These are phyloP conservation scores for Julus scandinavius DNA, from an alignment of 2,888 invertebrate species.

Conservation along the genomic window DNA sequence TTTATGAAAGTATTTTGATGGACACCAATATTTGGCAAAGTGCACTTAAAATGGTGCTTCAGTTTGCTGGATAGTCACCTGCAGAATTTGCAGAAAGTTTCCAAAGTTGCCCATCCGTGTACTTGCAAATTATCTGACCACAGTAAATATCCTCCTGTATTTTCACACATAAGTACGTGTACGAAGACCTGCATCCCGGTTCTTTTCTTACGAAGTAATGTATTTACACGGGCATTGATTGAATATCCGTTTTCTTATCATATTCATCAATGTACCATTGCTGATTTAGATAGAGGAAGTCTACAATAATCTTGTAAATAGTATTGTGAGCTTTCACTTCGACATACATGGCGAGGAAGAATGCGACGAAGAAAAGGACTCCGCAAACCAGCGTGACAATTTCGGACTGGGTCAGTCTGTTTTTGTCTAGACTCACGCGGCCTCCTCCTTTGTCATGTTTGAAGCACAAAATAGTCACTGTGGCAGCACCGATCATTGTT, in stretches of 20 bases:
- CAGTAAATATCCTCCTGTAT: background rate
- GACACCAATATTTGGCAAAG: slow-evolving; percentile 36
- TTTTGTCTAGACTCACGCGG: slow-evolving; percentile 62
- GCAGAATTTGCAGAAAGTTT: background rate
- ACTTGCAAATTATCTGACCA: background rate
- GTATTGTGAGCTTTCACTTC: slow-evolving; percentile 70
- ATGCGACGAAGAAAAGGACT: slow-evolving; percentile 70
- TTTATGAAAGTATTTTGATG: slow-evolving; percentile 6
- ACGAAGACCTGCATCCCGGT: background rate
- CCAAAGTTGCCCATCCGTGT: background rate
- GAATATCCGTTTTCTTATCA: slow-evolving; percentile 63
- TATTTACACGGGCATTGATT: slow-evolving; percentile 56
- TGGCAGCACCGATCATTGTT: slow-evolving; percentile 69
- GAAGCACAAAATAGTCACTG: slow-evolving; percentile 69
- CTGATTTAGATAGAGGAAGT: slow-evolving; percentile 66
- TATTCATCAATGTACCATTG: slow-evolving; percentile 68
- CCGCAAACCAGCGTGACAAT: slow-evolving; percentile 69
- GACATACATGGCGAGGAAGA: slow-evolving; percentile 71
- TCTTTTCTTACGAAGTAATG: background rate
- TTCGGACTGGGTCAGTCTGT: slow-evolving; percentile 68
- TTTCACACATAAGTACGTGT: background rate
- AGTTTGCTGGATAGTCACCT: background rate
- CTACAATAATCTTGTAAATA: slow-evolving; percentile 67
- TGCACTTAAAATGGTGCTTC: slow-evolving; percentile 17
- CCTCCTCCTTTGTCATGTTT: slow-evolving; percentile 65